A percentile compares a stretch with the other conserved stretches of the same genome.
Evolutionary conservation across 2,888 invertebrate species (phyloP).

Genomic region (Andrena minutula): DNA sequence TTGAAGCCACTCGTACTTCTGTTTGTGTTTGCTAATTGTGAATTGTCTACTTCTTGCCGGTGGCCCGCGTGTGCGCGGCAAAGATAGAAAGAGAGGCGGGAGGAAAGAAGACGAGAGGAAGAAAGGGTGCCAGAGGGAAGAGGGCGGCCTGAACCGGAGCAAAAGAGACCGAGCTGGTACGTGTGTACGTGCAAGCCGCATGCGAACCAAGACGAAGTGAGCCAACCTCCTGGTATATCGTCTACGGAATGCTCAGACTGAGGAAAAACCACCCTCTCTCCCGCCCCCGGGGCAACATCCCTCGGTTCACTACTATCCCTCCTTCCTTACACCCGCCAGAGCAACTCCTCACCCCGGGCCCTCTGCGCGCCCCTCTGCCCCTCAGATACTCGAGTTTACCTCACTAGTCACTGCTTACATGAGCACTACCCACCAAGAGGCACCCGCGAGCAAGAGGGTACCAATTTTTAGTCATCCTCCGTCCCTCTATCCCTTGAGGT

Average conservation of each 20-base stretch:
- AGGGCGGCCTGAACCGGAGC: slow-evolving; percentile 25
- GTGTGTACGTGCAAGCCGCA: slow-evolving; percentile 58
- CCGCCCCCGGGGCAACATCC: slow-evolving; percentile 60
- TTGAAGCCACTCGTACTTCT: slow-evolving; percentile 82
- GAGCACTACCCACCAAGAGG: slow-evolving; percentile 81
- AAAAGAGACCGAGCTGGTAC: slow-evolving; percentile 25
- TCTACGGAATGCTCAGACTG: slow-evolving; percentile 81
- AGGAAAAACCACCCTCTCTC: slow-evolving; percentile 74
- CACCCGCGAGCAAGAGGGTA: slow-evolving; percentile 80
- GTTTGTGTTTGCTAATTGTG: slow-evolving; percentile 85
- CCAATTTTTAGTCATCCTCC: slow-evolving; percentile 78
- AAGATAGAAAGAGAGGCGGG: slow-evolving; percentile 37
- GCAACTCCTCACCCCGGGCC: slow-evolving; percentile 49
- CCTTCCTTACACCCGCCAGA: slow-evolving; percentile 61
- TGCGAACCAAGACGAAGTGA: slow-evolving; percentile 69
- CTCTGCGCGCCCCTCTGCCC: slow-evolving; percentile 48
- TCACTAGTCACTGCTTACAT: slow-evolving; percentile 81
- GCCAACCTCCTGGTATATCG: slow-evolving; percentile 62
- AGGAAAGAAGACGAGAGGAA: not conserved
- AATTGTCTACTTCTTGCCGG: slow-evolving; percentile 83
- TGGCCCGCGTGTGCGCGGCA: slow-evolving; percentile 65
- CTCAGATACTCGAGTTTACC: slow-evolving; percentile 81
- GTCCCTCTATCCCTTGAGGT: slow-evolving; percentile 43
- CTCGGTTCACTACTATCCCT: slow-evolving; percentile 64
- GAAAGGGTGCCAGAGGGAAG: slow-evolving; percentile 39